phyloP scores from a whole-genome alignment of 2,113 vertebrate species.

The Seriola aureovittata region DNA sequence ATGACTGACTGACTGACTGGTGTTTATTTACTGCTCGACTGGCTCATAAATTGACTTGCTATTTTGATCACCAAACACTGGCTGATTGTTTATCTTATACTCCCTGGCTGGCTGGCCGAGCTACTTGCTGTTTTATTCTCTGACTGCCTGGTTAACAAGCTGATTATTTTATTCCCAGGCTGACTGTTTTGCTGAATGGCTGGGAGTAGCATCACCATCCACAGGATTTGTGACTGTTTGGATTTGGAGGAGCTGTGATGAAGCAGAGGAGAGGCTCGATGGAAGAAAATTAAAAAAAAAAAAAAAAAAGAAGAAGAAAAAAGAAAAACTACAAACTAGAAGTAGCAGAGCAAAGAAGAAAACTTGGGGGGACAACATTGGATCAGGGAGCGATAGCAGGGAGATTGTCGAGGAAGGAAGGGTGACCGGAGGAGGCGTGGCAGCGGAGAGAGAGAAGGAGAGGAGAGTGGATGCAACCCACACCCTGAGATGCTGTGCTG shows the following conservation, averaged over 20 bases:
- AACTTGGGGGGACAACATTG: conserved; percentile 11
- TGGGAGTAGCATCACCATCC: conserved; percentile 41
- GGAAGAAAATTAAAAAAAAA: background rate
- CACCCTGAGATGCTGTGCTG: conserved; percentile 92
- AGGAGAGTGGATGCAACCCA: conserved; percentile 68
- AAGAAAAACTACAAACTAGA: background rate
- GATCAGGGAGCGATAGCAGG: conserved; percentile 17
- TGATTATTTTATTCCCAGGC: background rate
- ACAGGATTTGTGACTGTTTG: conserved; percentile 10
- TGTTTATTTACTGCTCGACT: conserved; percentile 20
- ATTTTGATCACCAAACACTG: conserved; percentile 1
- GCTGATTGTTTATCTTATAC: background rate
- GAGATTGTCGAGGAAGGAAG: background rate
- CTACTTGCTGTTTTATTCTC: too few species aligned
- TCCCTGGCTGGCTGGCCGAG: background rate
- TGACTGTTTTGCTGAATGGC: conserved; percentile 16
- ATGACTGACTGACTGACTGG: background rate
- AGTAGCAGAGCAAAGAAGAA: conserved; percentile 2
- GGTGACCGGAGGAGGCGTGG: conserved; percentile 61
- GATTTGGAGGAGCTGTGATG: background rate
- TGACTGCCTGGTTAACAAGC: background rate
- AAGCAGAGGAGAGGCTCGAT: background rate
- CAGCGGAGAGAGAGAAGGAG: conserved; percentile 40
- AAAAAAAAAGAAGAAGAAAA: background rate
- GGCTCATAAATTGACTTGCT: background rate